Percentiles rank a stretch among this genome's conserved stretches.
These are phyloP conservation scores for Clarias gariepinus DNA, from an alignment of 2,113 vertebrate genomes.

Conservation along the genomic window DNA sequence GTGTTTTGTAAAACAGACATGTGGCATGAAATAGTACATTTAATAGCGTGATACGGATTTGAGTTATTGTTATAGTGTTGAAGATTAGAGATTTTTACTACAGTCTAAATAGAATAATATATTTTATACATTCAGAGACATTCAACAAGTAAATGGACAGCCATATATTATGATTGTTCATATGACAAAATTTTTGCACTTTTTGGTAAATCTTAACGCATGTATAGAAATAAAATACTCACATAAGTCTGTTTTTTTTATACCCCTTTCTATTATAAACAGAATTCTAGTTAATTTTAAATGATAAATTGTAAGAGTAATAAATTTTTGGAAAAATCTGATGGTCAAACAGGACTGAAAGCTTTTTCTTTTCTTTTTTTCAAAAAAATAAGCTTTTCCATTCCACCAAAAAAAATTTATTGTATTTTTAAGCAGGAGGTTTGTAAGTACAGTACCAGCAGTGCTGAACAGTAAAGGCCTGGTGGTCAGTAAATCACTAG, in stretches of 20 bases:
- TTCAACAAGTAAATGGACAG: neutral
- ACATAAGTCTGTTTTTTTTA: too few species aligned
- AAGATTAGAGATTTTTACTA: neutral
- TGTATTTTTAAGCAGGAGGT: neutral
- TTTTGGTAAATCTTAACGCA: too few species aligned
- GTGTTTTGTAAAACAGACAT: neutral
- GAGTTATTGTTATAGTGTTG: neutral
- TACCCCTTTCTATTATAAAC: too few species aligned
- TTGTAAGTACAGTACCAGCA: neutral
- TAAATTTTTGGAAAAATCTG: too few species aligned
- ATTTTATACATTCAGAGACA: neutral
- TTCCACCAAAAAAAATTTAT: neutral
- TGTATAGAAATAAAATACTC: too few species aligned
- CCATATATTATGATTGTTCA: too few species aligned
- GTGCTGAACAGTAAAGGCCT: neutral
- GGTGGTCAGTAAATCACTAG: neutral
- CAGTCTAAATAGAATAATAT: neutral
- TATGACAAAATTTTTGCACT: too few species aligned
- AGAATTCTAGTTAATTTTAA: too few species aligned
- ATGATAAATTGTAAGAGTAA: too few species aligned
- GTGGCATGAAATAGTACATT: neutral
- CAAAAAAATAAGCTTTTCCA: neutral
- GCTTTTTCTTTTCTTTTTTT: too few species aligned
- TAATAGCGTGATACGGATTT: neutral
- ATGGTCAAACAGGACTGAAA: too few species aligned